Evolutionary conservation across 1,140 invertebrate species (phyloP), one percentile per base, ranked within the genome.

Genomic region (Hycleus cichorii): DNA sequence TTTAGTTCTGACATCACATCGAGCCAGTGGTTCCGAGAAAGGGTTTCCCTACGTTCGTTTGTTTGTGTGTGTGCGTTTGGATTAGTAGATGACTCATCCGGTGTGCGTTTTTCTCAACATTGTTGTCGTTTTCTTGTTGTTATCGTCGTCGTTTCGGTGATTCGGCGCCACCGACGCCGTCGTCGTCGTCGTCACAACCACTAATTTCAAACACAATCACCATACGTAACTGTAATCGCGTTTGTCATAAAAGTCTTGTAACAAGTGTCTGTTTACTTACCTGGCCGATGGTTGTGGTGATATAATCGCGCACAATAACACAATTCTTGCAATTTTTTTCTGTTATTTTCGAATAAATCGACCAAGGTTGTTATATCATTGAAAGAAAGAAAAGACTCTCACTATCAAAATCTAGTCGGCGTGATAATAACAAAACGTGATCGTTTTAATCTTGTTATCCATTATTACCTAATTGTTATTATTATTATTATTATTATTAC

Each of bases 1-100:
- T 69, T 69, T 71, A 68, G 9, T 64, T 64, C 50, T 72, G 70
- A 72, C 68, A 71, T 70, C 70, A 71, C 52, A 62, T 44, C 9
- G 4, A 49, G 66, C 63, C 62, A 62, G 66, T 69, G 63, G 65
- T 72, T 72, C 67, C 65, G 39, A 59, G 69, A 71, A 71, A 71
- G 65, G 69, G 65, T 66, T 65, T 71, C 64, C 69, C 69, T 63
- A 48, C 26, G 46, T 58, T 32, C 62, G 69, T 68, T 69, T 53
- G 69, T 68, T 70, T 69, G 58, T 55, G 49, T 39, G 43, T 12
- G 1, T 38, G 54, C n/a, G 27, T 40, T 45, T 45, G 8, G 24
- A 26, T 40, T 26, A 39, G 11, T 27, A 45, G 49, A 47, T 55
- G 53, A 55, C 45, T 51, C 43, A 48, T 64, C 47, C 46, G 47